Evolutionary conservation across 2,888 invertebrate genomes (phyloP), one percentile per base, ranked within the genome.

Genomic region (Neria commutata): DNA sequence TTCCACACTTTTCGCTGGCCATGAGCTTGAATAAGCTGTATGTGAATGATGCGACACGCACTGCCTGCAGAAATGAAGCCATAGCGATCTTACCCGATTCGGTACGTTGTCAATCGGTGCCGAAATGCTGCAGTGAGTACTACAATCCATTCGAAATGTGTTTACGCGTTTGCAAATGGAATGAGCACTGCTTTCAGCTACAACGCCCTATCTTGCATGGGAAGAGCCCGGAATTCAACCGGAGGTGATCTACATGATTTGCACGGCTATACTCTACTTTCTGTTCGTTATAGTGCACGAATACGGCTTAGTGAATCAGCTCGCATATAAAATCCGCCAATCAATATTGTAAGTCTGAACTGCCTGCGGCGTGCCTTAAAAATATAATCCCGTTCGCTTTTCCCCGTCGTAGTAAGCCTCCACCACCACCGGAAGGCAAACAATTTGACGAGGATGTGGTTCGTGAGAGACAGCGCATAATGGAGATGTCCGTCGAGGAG

Each of bases 191-290:
- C 26, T 29, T 11, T 11, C 34, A 78, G 77, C 64, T 25, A 51
- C 71, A 0, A 61, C 50, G 4, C 81, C 87, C 1, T 88, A 86
- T 73, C 88, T 89, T 66, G 83, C 84, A 0, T 91, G 91, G 89
- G 82, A 86, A 23, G 78, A 83, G 24, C 89, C 89, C 0, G 94
- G 93, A 1, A 85, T 93, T 34, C 84, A 90, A 23, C 83, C 88
- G 1, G 89, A 91, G 79, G 65, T 91, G 3, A 56, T 86, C 0
- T 87, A 87, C 69, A 85, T 91, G 72, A 58, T 85, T 1, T 34
- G 80, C 0, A 84, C 87, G 4, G 86, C 88, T 3, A 52, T 86
- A 0, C 51, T 88, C 0, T 84, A 88, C 59, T 89, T 91, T 78
- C 14, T 75, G 0, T 58, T 91, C 0, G 80, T 93, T 6, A 82